These are phyloP conservation scores for Limanda limanda DNA, from an alignment of 2,113 vertebrate genomes.

Conservation along the genomic window DNA sequence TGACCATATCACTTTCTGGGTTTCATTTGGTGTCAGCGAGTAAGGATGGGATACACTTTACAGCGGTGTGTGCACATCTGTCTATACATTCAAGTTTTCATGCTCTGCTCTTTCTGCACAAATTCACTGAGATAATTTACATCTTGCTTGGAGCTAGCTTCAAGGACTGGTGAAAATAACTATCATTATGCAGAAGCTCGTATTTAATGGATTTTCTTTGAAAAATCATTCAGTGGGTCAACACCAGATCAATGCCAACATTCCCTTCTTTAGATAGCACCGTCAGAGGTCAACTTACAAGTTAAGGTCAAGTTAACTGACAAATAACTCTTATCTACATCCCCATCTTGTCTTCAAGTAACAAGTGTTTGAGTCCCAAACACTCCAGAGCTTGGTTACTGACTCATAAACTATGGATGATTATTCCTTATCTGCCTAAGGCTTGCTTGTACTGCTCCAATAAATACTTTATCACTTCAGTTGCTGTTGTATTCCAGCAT, in stretches of 20 bases:
- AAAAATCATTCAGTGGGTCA: not conserved
- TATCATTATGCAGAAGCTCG: not conserved
- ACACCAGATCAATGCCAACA: not conserved
- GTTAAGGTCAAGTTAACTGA: not conserved
- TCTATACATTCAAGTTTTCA: not conserved
- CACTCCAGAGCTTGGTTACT: slow-evolving; percentile 19
- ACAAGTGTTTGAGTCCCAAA: slow-evolving; percentile 34
- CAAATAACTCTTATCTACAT: slow-evolving; percentile 10
- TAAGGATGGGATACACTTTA: not conserved
- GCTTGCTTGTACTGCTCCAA: slow-evolving; percentile 57
- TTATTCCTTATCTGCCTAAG: slow-evolving; percentile 51
- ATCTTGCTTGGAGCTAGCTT: not conserved
- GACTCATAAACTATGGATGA: slow-evolving; percentile 62
- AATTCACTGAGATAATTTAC: not conserved
- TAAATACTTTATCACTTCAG: slow-evolving; percentile 67
- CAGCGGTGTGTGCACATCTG: not conserved
- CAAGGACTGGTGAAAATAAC: not conserved
- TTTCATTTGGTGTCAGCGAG: not conserved
- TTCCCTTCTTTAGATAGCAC: not conserved
- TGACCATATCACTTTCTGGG: not conserved
- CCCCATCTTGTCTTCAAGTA: slow-evolving; percentile 20
- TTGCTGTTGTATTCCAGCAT: slow-evolving; percentile 48
- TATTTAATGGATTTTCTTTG: not conserved
- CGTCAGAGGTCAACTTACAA: too few relatives aligned
- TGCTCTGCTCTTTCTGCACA: not conserved